Percentiles rank a stretch among this genome's conserved stretches.
Conservation (phyloP, 2,888 invertebrate species). For the Autographa pulchrina region DNA sequence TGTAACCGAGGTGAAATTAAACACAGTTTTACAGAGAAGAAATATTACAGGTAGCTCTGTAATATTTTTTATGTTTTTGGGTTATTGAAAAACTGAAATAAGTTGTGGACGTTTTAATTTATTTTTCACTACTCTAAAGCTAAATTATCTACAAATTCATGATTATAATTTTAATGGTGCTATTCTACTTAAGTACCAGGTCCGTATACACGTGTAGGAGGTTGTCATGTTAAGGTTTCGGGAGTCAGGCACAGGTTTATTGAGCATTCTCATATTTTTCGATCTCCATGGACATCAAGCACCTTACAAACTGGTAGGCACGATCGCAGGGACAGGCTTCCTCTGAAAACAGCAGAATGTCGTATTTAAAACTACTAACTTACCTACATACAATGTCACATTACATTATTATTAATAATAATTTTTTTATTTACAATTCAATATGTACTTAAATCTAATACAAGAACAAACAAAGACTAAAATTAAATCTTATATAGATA, state of each 20-base stretch:
- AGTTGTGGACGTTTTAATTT: background rate
- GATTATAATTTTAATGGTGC: background rate
- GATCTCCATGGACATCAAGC: slow-evolving; percentile 83
- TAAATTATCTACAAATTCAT: slow-evolving; percentile 9
- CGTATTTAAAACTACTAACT: no score
- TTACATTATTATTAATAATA: no score
- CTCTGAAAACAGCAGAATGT: slow-evolving; percentile 65
- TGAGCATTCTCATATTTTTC: slow-evolving; percentile 65
- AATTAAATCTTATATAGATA: no score
- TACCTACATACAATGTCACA: no score
- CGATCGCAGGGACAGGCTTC: slow-evolving; percentile 86
- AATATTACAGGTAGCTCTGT: no score
- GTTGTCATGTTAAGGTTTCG: background rate
- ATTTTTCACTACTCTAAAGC: slow-evolving; percentile 16
- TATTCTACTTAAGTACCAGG: slow-evolving; percentile 26
- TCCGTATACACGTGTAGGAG: slow-evolving; percentile 12
- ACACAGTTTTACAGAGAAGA: no score
- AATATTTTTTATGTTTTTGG: no score
- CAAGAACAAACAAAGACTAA: no score
- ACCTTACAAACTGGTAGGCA: slow-evolving; percentile 87
- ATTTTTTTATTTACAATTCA: no score
- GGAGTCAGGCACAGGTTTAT: background rate
- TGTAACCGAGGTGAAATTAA: no score
- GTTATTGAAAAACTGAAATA: background rate
- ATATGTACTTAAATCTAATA: no score